phyloP scores from a whole-genome alignment of 2,888 invertebrate genomes.

The Strigamia crassipes region DNA sequence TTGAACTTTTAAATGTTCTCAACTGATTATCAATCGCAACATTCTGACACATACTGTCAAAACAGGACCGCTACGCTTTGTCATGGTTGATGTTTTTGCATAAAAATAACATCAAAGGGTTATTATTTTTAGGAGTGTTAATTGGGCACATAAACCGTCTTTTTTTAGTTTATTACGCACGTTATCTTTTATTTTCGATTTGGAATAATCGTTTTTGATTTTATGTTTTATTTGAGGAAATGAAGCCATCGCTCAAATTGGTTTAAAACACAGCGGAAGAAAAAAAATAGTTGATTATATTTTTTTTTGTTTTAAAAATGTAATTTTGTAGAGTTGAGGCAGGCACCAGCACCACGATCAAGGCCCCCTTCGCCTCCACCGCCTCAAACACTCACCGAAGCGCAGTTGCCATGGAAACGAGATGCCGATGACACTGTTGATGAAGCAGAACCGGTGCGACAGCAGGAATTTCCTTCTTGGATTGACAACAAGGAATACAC shows the following conservation, averaged over 20 bases:
- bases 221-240: neutral
- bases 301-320: neutral
- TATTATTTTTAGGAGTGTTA: neutral
- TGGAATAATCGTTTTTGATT: neutral
- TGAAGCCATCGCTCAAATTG: neutral
- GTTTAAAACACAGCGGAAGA: neutral
- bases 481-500: conserved; percentile 92
- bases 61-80: neutral
- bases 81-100: neutral
- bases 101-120: neutral
- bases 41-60: neutral
- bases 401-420: conserved; percentile 90
- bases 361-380: conserved; percentile 42
- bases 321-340: neutral
- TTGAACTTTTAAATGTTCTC: neutral
- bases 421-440: conserved; percentile 66
- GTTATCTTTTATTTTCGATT: neutral
- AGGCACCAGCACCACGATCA: conserved; percentile 1
- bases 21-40: neutral
- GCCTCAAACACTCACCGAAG: conserved; percentile 87
- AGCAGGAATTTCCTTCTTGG: conserved; percentile 93
- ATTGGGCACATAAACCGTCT: neutral
- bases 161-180: neutral
- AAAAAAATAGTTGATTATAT: neutral
- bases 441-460: conserved; percentile 71